Conservation (phyloP, 2,113 vertebrate genomes). For the Rallus limicola region DNA sequence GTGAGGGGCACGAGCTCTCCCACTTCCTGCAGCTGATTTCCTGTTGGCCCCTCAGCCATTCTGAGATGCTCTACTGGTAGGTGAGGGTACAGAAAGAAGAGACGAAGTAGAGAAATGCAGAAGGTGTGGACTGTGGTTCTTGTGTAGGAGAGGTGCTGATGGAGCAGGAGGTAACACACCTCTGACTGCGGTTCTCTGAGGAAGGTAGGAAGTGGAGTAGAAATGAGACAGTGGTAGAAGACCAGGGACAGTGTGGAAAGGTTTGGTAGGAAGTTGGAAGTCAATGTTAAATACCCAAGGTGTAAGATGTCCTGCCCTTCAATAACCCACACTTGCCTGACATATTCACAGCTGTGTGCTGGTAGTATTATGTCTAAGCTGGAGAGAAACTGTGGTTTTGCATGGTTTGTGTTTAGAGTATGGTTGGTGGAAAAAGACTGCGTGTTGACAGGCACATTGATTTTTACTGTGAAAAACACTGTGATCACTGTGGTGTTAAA, state of each 20-base stretch:
- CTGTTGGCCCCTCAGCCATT: not conserved
- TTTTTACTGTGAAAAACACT: not conserved
- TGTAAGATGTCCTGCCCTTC: not conserved
- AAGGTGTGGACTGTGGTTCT: not conserved
- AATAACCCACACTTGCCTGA: not conserved
- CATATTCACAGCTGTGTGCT: not conserved
- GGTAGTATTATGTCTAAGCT: not conserved
- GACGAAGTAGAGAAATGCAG: not conserved
- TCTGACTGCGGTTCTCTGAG: not conserved
- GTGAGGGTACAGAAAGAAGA: not conserved
- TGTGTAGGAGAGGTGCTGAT: not conserved
- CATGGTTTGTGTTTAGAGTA: not conserved
- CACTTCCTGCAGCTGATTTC: not conserved
- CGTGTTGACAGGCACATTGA: not conserved
- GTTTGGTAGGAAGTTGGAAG: not conserved
- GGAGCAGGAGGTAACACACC: not conserved
- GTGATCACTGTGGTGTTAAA: not conserved
- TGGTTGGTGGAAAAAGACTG: not conserved
- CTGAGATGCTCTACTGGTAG: not conserved
- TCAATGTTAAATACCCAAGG: not conserved
- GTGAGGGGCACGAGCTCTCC: rapidly evolving
- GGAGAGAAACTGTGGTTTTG: not conserved
- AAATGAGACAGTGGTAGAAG: not conserved
- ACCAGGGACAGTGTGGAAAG: not conserved
- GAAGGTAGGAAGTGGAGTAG: not conserved